Conservation (phyloP, 30 jellyfish, hydroid and myxozoan species). For the Cassiopea andromeda region DNA sequence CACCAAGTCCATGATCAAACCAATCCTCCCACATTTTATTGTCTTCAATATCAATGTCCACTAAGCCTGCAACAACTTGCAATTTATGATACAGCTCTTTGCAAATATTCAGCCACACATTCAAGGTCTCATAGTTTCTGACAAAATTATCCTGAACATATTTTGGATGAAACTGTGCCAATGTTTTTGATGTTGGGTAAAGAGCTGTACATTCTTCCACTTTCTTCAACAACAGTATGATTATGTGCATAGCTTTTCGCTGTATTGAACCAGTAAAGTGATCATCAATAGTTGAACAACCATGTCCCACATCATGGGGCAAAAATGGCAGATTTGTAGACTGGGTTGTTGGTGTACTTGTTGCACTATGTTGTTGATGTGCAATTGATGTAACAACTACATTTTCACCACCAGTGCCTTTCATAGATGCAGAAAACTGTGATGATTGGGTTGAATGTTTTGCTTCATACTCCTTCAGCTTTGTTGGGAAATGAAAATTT, state of each 20-base stretch:
- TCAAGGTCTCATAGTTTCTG: slow-evolving; percentile 72
- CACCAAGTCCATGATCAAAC: slow-evolving; percentile 87
- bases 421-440: background rate
- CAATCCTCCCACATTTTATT: slow-evolving; percentile 80
- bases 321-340: slow-evolving; percentile 26
- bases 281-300: slow-evolving; percentile 32
- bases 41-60: slow-evolving; percentile 72
- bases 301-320: slow-evolving; percentile 59
- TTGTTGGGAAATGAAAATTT: slow-evolving; percentile 50
- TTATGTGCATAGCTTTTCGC: slow-evolving; percentile 69
- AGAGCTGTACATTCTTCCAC: slow-evolving; percentile 64
- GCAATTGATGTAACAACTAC: background rate
- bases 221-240: slow-evolving; percentile 57
- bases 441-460: background rate
- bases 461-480: slow-evolving; percentile 14
- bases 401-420: background rate
- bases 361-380: background rate
- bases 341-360: background rate
- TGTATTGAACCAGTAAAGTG: slow-evolving; percentile 64
- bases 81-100: slow-evolving; percentile 81
- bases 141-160: slow-evolving; percentile 53
- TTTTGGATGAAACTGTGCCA: slow-evolving; percentile 58
- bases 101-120: slow-evolving; percentile 79
- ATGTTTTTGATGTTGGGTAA: slow-evolving; percentile 75
- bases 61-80: slow-evolving; percentile 73